These are phyloP conservation scores for Florisuga fusca DNA, from an alignment of 2,797 vertebrate genomes.

Conservation along the genomic window DNA sequence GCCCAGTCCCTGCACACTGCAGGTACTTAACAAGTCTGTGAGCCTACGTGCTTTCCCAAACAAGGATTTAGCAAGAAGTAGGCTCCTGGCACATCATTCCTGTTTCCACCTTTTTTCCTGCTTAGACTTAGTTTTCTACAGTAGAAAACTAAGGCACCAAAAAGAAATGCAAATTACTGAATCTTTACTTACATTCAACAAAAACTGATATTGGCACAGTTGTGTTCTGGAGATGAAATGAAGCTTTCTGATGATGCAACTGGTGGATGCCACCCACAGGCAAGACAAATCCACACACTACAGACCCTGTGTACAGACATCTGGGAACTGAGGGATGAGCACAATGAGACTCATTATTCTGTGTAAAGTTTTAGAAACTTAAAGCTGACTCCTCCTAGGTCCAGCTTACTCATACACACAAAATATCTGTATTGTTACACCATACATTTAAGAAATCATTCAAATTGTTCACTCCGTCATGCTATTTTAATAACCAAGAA, in stretches of 20 bases:
- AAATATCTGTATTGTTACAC: conserved; percentile 5
- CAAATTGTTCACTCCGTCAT: background rate
- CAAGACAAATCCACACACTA: background rate
- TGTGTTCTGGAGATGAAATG: background rate
- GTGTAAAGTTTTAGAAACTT: background rate
- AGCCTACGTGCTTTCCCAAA: background rate
- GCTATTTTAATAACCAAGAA: background rate
- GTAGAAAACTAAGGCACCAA: background rate
- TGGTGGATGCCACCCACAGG: background rate
- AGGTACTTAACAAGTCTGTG: background rate
- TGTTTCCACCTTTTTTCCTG: background rate
- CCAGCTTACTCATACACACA: background rate
- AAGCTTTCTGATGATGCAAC: background rate
- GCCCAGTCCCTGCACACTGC: background rate
- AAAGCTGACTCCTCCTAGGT: background rate
- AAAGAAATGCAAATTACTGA: background rate
- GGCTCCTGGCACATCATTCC: too few species aligned
- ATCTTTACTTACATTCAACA: background rate
- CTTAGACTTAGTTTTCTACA: background rate
- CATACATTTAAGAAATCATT: background rate
- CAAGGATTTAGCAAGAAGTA: background rate
- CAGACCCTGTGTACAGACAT: background rate
- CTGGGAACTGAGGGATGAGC: background rate
- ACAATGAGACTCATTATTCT: background rate
- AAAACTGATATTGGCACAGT: rapidly evolving